phyloP scores from a whole-genome alignment of 1,140 invertebrate genomes.

The Heliconius hermathena region DNA sequence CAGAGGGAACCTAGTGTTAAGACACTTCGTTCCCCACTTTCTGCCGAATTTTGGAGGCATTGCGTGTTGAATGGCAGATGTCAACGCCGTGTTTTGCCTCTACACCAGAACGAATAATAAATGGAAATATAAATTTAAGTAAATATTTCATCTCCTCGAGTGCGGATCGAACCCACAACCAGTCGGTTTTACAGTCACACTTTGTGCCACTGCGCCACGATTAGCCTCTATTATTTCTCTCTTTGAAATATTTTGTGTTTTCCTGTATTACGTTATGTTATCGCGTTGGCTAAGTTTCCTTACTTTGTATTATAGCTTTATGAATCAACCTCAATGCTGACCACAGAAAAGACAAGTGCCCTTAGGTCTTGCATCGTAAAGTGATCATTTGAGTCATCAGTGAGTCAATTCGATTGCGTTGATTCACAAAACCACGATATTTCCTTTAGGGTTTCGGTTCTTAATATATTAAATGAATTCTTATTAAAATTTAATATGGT shows the following conservation, averaged over 20 bases:
- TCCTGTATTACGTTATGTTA: not conserved
- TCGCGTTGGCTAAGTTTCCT: not conserved
- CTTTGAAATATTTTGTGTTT: not conserved
- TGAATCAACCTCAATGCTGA: constrained; percentile 31
- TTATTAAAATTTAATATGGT: not conserved
- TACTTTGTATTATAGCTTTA: not conserved
- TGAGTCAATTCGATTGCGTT: constrained; percentile 35
- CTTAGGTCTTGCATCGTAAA: constrained; percentile 16
- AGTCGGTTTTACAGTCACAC: too few relatives aligned
- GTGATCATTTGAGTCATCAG: constrained; percentile 40
- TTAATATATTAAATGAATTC: not conserved
- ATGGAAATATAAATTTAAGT: too few relatives aligned
- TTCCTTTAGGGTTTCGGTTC: not conserved
- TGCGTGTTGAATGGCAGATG: too few relatives aligned
- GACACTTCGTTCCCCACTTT: too few relatives aligned
- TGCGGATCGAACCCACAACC: too few relatives aligned
- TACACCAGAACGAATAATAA: too few relatives aligned
- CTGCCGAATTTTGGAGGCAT: too few relatives aligned
- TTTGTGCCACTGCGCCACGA: too few relatives aligned
- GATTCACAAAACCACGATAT: constrained; percentile 21
- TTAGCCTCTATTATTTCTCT: not conserved
- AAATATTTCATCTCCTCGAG: too few relatives aligned
- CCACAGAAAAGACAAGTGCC: constrained; percentile 4
- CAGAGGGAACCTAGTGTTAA: too few relatives aligned
- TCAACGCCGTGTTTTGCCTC: too few relatives aligned